Evolutionary conservation across 2,113 vertebrate genomes (phyloP).

Genomic region (Rallus limicola): DNA sequence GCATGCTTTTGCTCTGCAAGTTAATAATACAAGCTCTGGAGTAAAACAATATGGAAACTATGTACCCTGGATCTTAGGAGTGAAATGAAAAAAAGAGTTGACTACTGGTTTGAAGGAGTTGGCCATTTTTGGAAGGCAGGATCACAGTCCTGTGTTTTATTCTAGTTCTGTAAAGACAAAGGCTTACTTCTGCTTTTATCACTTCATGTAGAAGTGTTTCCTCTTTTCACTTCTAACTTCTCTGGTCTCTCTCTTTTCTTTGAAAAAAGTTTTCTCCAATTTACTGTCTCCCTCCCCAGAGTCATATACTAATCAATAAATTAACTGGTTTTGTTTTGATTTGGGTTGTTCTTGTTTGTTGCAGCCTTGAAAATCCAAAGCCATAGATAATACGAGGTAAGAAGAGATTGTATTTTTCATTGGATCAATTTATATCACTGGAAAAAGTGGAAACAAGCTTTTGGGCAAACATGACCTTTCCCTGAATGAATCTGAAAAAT

Average conservation of each 20-base stretch:
- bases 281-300: not conserved
- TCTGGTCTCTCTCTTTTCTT: not conserved
- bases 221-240: not conserved
- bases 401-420: not conserved
- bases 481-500: not conserved
- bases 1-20: not conserved
- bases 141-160: not conserved
- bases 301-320: not conserved
- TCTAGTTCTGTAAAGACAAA: not conserved
- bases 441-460: not conserved
- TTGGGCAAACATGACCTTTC: not conserved
- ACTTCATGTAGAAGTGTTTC: not conserved
- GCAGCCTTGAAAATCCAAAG: not conserved
- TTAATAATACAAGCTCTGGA: not conserved
- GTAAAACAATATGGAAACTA: not conserved
- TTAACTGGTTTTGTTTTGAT: not conserved
- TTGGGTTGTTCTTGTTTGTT: not conserved
- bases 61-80: not conserved
- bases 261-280: not conserved
- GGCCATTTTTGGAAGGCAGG: not conserved
- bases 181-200: not conserved
- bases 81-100: not conserved
- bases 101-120: not conserved
- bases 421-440: not conserved
- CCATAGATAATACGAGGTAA: not conserved